Conservation (phyloP, 2,113 vertebrate genomes). For the Hyaena hyaena region DNA sequence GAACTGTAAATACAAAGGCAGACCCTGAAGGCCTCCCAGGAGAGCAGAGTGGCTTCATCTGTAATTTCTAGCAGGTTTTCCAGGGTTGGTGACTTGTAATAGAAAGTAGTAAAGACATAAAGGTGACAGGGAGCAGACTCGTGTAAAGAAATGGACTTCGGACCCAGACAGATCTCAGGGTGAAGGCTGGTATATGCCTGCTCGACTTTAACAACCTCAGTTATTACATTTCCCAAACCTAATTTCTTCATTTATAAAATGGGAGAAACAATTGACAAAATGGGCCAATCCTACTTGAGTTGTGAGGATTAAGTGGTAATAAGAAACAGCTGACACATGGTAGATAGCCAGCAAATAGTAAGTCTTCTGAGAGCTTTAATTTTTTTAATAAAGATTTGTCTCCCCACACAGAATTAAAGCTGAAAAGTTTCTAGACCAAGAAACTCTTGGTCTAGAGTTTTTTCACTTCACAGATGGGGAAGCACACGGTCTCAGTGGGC, state of each 20-base stretch:
- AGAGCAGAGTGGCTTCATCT: fast-evolving
- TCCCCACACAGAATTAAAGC: neutral
- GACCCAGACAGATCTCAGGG: neutral
- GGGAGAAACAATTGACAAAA: neutral
- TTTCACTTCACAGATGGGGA: neutral
- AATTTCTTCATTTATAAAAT: neutral
- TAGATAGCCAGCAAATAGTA: neutral
- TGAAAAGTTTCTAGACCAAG: neutral
- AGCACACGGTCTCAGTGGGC: neutral
- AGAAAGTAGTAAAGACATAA: neutral
- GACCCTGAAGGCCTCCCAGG: neutral
- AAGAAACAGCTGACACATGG: neutral
- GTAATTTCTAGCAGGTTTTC: neutral
- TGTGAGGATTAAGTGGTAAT: neutral
- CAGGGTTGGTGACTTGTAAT: neutral
- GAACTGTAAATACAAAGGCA: neutral
- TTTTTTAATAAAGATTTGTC: neutral
- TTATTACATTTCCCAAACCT: neutral
- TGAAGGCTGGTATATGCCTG: neutral
- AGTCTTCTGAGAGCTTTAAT: neutral
- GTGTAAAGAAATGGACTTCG: neutral
- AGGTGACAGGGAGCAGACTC: neutral
- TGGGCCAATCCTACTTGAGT: neutral
- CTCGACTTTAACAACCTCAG: neutral
- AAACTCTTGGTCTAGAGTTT: too few relatives aligned